These are phyloP conservation scores for Sebastolobus alascanus DNA, from an alignment of 2,797 vertebrate species.

Conservation along the genomic window DNA sequence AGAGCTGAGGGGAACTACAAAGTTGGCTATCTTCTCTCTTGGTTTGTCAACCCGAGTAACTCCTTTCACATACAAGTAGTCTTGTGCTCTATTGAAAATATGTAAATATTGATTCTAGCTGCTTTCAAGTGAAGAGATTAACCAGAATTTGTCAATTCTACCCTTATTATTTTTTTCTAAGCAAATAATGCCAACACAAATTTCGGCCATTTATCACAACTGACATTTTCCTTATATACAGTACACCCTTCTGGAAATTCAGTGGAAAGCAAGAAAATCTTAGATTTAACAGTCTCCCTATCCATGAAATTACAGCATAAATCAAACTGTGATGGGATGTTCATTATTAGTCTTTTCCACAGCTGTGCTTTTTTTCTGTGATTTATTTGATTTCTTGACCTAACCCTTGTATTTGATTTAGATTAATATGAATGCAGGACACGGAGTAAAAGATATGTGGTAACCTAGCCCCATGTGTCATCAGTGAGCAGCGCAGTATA, in stretches of 20 bases:
- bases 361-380: constrained; percentile 46
- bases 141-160: neutral
- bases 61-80: neutral
- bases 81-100: neutral
- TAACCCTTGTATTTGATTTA: constrained; percentile 49
- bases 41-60: neutral
- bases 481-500: constrained; percentile 29
- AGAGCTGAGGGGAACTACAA: neutral
- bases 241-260: constrained; percentile 20
- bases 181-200: neutral
- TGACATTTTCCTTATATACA: constrained; percentile 11
- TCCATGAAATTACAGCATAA: constrained; percentile 52
- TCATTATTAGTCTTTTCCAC: constrained; percentile 50
- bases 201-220: constrained; percentile 10
- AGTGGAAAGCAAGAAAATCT: constrained; percentile 25
- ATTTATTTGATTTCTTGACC: constrained; percentile 66
- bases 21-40: neutral
- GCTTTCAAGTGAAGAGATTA: neutral
- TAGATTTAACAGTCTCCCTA: constrained; percentile 6
- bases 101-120: neutral
- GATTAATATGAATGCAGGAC: constrained; percentile 52
- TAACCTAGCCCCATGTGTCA: constrained; percentile 45
- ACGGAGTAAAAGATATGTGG: constrained; percentile 43
- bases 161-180: neutral
- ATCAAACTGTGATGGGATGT: constrained; percentile 46